Base-by-base conservation (phyloP, 2,797 vertebrate species). In the Mus spretus region DNA sequence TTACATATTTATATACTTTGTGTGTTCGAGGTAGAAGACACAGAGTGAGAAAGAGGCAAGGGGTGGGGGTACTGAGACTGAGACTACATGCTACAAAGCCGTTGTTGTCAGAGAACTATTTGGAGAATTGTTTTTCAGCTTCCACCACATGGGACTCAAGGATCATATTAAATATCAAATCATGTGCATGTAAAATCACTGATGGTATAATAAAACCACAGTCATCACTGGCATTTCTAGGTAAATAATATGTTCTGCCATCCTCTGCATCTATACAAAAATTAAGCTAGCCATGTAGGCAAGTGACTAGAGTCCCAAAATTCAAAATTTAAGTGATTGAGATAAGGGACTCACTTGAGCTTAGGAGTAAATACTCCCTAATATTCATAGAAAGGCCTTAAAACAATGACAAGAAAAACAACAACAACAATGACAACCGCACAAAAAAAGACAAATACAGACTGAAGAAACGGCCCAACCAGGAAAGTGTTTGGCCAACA, bases 1-100 rank as follows among this genome's bases (percentile, higher is more conserved):
- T 75, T 44, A 65, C 11, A 34, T 47, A 65, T 12, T 63, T 83
- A 63, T 26, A 63, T 63, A 44, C 15, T 44, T 44, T 44, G 81
- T 61, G 1, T 44, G 8, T 31, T 8, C 47, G 28, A 20, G 14
- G 8, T 22, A 7, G 4, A 13, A 31, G 24, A 10, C 12, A 61
- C 59, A 26, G 22, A 11, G 22, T 26, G 8, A n/a, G 28, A 1
- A 14, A 53, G 17, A 9, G 3, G 40, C 0, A 22, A 10, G 6
- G 78, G 28, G 20, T 2, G 2, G 17, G 31, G 3, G 6, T 50
- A 37, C 3, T 15, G 22, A 28, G 22, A 19, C 20, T 37, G 81
- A 44, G n/a, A 44, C 37, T 44, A 61, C 24, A 28, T 83, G 9
- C 10, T 34, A 67, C 26, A 63, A 63, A 44, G 81, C 26, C 40